Conservation (phyloP, 1,140 invertebrate species). For the Drosophila persimilis region DNA sequence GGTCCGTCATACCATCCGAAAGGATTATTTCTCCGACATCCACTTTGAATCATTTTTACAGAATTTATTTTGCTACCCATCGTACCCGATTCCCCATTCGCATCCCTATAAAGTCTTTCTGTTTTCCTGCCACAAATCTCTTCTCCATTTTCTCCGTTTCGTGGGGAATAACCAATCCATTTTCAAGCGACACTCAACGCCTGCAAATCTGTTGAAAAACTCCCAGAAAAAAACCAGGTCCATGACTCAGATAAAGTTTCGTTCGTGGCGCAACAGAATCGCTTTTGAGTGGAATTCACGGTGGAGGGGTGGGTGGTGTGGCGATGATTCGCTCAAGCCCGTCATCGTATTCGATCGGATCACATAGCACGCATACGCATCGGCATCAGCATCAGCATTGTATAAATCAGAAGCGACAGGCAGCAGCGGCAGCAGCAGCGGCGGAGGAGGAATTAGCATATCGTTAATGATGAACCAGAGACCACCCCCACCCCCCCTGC, state of each 20-base stretch:
- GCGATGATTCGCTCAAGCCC: constrained; percentile 9
- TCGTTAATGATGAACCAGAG: constrained; percentile 30
- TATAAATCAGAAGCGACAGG: constrained; percentile 39
- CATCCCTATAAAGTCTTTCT: too few relatives aligned
- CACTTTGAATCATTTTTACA: too few relatives aligned
- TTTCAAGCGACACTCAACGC: not conserved
- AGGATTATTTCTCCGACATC: too few relatives aligned
- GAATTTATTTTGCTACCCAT: too few relatives aligned
- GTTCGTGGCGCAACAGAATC: too few relatives aligned
- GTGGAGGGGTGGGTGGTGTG: not conserved
- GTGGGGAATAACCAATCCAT: too few relatives aligned
- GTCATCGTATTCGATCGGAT: not conserved
- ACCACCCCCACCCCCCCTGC: not conserved
- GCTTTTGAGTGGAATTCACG: constrained; percentile 16
- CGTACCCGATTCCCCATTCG: too few relatives aligned
- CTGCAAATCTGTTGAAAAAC: constrained; percentile 7
- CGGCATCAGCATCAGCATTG: not conserved
- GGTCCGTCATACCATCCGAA: too few relatives aligned
- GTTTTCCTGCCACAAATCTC: too few relatives aligned
- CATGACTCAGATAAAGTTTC: constrained; percentile 11
- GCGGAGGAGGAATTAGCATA: constrained; percentile 32
- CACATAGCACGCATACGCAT: too few relatives aligned
- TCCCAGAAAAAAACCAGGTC: not conserved
- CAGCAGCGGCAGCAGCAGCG: not conserved
- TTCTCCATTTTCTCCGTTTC: too few relatives aligned